Percentiles rank a stretch among this genome's conserved stretches.
Conservation (phyloP, 1,140 invertebrate species). For the Liolophura sinensis region DNA sequence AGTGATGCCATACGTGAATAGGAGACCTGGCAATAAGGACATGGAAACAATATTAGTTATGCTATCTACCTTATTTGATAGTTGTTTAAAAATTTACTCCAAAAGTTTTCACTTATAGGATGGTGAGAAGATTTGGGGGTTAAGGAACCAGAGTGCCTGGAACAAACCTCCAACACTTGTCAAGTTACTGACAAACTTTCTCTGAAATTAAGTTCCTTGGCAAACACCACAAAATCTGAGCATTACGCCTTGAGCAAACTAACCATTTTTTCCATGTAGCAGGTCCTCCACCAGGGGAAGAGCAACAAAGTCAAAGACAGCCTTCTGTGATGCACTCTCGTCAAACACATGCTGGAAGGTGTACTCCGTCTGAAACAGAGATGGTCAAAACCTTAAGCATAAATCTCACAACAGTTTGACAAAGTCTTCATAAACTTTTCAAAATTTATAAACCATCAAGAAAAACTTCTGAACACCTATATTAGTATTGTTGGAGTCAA, state of each 20-base stretch:
- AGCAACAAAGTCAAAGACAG: conserved; percentile 84
- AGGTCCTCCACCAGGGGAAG: conserved; percentile 79
- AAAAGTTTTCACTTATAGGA: too few species aligned
- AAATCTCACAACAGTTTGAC: background rate
- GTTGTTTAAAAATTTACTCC: too few species aligned
- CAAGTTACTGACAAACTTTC: too few species aligned
- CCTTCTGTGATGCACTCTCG: conserved; percentile 74
- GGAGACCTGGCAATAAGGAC: conserved; percentile 35
- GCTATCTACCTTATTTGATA: background rate
- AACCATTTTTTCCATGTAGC: conserved; percentile 73
- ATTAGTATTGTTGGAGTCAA: too few species aligned
- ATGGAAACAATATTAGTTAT: conserved; percentile 1
- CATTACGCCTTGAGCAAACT: conserved; percentile 7
- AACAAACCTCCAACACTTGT: too few species aligned
- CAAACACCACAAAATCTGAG: background rate
- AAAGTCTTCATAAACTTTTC: too few species aligned
- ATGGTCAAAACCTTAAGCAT: background rate
- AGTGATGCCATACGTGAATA: conserved; percentile 96
- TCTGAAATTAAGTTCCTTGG: background rate
- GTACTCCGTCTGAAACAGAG: conserved; percentile 54
- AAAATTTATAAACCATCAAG: too few species aligned
- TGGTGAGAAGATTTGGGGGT: too few species aligned
- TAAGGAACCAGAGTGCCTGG: too few species aligned
- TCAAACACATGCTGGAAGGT: conserved; percentile 80
- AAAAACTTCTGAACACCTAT: too few species aligned